Evolutionary conservation across 2,797 vertebrate species (phyloP).

Genomic region (Hippopotamyrus pictus): DNA sequence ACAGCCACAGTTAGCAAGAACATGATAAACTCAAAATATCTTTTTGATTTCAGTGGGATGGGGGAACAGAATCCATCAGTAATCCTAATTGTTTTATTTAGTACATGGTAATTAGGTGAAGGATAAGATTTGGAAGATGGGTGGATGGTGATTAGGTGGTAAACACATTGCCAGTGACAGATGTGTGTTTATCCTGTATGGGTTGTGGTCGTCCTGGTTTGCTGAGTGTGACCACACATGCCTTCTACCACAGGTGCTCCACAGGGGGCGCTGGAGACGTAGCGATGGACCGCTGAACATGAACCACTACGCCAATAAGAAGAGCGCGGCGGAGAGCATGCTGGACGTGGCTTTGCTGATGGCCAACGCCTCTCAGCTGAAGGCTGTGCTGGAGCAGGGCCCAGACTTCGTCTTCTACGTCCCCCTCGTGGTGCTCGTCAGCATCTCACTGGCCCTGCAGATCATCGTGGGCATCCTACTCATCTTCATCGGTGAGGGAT

Average conservation of each 20-base stretch:
- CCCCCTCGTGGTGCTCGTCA: conserved; percentile 78
- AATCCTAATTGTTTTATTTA: neutral
- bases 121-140: neutral
- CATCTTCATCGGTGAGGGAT: conserved; percentile 84
- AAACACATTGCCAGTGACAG: neutral
- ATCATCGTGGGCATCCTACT: conserved; percentile 81
- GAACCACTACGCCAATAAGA: conserved; percentile 96
- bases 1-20: neutral
- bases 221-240: neutral
- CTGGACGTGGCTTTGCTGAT: conserved; percentile 91
- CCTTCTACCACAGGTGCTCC: neutral
- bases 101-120: neutral
- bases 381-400: conserved; percentile 83
- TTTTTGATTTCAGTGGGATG: neutral
- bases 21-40: neutral
- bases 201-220: neutral
- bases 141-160: neutral
- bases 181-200: neutral
- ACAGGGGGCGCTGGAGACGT: neutral
- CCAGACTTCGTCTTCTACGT: conserved; percentile 68
- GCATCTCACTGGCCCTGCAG: conserved; percentile 80
- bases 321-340: conserved; percentile 94
- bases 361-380: conserved; percentile 95
- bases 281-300: conserved; percentile 69
- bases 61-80: neutral